Evolutionary conservation across 2,797 vertebrate genomes (phyloP).

Genomic region (Myotis daubentonii): DNA sequence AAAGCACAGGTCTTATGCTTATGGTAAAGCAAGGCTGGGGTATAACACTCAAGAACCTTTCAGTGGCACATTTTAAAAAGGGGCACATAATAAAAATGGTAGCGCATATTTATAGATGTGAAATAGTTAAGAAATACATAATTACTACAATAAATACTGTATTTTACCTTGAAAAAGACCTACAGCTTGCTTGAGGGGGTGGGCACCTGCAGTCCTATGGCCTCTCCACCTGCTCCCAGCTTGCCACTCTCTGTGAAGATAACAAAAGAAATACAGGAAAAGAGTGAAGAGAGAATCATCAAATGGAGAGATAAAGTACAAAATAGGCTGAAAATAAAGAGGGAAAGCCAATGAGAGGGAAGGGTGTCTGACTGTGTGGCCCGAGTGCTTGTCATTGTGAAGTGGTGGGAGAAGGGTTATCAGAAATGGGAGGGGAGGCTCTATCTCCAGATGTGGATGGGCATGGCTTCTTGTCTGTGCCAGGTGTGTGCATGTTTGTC

Average conservation of each 20-base stretch:
- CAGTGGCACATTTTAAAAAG: neutral
- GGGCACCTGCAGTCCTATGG: neutral
- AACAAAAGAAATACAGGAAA: neutral
- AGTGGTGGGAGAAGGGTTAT: neutral
- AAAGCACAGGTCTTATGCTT: neutral
- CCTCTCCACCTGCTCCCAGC: neutral
- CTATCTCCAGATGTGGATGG: neutral
- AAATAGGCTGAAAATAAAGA: neutral
- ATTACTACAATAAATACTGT: neutral
- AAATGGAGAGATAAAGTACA: neutral
- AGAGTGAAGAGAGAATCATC: neutral
- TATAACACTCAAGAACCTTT: neutral
- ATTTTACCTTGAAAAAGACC: neutral
- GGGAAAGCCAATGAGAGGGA: neutral
- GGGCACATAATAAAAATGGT: neutral
- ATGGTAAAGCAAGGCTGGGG: neutral
- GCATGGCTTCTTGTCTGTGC: neutral
- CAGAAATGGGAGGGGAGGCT: neutral
- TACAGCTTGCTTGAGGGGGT: neutral
- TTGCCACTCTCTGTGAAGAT: neutral
- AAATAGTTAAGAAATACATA: neutral
- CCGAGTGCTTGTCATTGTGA: neutral
- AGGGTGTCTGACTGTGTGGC: rapidly evolving
- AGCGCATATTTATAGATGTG: neutral
- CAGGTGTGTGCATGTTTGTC: neutral